phyloP scores from a whole-genome alignment of 2,797 vertebrate species.

The Phyllotis vaccarum region DNA sequence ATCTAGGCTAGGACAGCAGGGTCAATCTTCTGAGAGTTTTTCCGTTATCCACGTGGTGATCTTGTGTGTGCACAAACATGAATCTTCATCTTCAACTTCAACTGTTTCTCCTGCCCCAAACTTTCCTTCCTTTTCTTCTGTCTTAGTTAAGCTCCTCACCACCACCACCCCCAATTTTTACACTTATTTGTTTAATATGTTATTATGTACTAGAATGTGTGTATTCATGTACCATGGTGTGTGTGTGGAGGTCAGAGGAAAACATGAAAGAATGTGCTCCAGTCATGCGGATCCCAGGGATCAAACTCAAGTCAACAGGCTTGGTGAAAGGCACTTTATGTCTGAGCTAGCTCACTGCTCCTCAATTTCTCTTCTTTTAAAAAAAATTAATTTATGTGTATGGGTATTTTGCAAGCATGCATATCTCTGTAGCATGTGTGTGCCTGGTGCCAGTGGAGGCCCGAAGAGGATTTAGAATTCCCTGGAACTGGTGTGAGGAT shows the following conservation, averaged over 20 bases:
- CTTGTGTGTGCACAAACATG: neutral
- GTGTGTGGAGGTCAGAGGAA: neutral
- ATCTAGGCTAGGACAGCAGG: neutral
- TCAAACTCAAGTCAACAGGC: neutral
- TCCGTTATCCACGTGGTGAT: neutral
- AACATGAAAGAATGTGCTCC: neutral
- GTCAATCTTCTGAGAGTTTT: neutral
- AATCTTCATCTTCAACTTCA: neutral
- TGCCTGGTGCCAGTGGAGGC: neutral
- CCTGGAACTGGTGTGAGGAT: neutral
- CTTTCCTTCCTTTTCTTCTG: neutral
- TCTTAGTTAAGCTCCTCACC: neutral
- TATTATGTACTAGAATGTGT: rapidly evolving
- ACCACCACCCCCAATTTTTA: neutral
- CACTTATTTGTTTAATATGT: neutral
- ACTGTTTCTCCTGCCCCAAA: neutral
- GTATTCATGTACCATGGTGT: neutral
- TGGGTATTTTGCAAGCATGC: neutral
- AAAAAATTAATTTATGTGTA: neutral
- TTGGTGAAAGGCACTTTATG: neutral
- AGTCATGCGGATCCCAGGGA: neutral
- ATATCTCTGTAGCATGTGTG: neutral
- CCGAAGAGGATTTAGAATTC: neutral
- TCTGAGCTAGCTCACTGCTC: neutral
- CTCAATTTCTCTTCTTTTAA: neutral